Conservation (phyloP, 2,113 vertebrate genomes). For the Agelaius phoeniceus region DNA sequence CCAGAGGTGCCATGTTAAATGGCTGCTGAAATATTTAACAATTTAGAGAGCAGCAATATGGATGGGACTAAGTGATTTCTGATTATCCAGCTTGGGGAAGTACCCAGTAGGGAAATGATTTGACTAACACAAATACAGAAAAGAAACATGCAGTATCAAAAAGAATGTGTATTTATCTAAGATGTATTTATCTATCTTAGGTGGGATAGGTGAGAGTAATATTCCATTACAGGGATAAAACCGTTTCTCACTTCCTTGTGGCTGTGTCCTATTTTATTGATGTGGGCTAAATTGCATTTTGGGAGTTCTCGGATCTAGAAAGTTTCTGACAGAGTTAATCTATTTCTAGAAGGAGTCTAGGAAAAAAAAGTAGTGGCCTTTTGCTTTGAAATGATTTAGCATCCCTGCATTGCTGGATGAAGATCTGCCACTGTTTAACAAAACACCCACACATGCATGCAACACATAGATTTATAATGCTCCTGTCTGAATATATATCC, state of each 20-base stretch:
- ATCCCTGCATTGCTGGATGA: not conserved
- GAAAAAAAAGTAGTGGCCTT: not conserved
- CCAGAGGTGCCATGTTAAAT: not conserved
- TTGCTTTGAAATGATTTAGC: conserved; percentile 18
- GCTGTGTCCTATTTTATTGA: not conserved
- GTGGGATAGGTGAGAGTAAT: not conserved
- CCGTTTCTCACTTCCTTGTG: not conserved
- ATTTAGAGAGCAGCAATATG: not conserved
- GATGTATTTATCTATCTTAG: not conserved
- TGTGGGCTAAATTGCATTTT: not conserved
- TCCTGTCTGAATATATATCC: not conserved
- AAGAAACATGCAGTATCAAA: not conserved
- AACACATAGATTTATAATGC: not conserved
- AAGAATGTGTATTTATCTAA: not conserved
- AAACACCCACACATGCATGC: conserved; percentile 5
- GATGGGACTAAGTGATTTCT: not conserved
- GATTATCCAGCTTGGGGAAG: not conserved
- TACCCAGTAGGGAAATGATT: not conserved
- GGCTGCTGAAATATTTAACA: not conserved
- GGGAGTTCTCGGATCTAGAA: not conserved
- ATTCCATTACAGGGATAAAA: not conserved
- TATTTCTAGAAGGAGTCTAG: not conserved
- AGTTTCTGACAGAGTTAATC: conserved; percentile 6
- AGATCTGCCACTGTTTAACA: conserved; percentile 9
- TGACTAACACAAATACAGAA: not conserved